These are phyloP conservation scores for Parauchenoglanis punctatus DNA, from an alignment of 2,797 vertebrate species.

Conservation along the genomic window DNA sequence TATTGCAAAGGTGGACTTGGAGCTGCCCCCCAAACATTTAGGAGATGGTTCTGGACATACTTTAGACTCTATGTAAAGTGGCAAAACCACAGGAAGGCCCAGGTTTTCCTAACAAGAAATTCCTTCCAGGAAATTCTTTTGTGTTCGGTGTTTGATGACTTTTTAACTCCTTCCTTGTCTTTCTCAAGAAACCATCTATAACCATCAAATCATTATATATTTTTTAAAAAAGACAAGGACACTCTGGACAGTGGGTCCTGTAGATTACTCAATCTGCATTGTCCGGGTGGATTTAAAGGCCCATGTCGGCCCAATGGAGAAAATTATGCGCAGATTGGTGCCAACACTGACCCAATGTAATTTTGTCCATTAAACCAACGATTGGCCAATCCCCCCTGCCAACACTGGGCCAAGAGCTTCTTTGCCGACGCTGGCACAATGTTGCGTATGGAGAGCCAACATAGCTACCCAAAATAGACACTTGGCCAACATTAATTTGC, in stretches of 20 bases:
- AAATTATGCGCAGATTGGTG: background rate
- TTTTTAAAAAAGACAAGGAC: background rate
- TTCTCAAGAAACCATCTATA: background rate
- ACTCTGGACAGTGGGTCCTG: background rate
- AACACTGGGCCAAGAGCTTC: background rate
- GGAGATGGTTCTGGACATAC: background rate
- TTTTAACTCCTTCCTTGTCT: background rate
- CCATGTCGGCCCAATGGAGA: background rate
- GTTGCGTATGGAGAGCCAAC: background rate
- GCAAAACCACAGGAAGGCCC: background rate
- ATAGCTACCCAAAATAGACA: constrained; percentile 2
- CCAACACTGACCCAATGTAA: background rate
- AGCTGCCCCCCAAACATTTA: background rate
- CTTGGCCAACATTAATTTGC: background rate
- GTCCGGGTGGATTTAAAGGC: background rate
- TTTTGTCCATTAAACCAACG: background rate
- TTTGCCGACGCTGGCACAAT: background rate
- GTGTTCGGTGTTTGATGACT: background rate
- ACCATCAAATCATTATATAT: too few relatives aligned
- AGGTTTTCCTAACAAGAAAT: background rate
- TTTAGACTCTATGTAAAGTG: background rate
- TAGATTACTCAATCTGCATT: background rate
- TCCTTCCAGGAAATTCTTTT: background rate
- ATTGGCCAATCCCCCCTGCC: background rate
- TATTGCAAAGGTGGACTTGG: background rate